phyloP scores from a whole-genome alignment of 2,888 invertebrate genomes.

The Tenthredo amoena region DNA sequence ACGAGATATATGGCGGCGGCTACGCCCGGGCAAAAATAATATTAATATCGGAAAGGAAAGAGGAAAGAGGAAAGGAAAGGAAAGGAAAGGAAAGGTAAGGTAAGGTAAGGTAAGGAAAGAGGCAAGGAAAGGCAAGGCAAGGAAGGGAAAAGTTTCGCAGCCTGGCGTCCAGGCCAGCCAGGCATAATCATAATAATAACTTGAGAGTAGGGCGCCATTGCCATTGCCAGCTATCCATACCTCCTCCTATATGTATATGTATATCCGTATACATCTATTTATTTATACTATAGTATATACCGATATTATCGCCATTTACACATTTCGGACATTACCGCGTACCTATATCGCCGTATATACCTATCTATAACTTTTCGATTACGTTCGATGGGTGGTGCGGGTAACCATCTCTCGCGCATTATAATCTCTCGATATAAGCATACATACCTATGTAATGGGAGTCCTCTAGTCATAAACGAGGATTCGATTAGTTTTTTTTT shows the following conservation, averaged over 20 bases:
- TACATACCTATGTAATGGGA: too few species aligned
- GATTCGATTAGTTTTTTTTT: too few species aligned
- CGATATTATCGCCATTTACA: slow-evolving; percentile 49
- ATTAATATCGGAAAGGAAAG: slow-evolving; percentile 78
- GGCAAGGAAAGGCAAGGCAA: slow-evolving; percentile 59
- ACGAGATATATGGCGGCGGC: slow-evolving; percentile 78
- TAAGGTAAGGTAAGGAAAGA: not conserved
- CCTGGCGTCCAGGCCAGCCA: slow-evolving; percentile 71
- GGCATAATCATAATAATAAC: slow-evolving; percentile 77
- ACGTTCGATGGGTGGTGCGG: slow-evolving; percentile 1
- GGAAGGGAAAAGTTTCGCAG: slow-evolving; percentile 76
- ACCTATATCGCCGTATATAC: slow-evolving; percentile 58
- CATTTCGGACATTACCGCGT: slow-evolving; percentile 18
- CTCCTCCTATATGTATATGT: not conserved
- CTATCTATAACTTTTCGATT: not conserved
- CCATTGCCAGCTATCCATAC: slow-evolving; percentile 70
- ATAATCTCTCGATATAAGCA: too few species aligned
- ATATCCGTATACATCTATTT: slow-evolving; percentile 36
- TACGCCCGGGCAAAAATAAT: slow-evolving; percentile 78
- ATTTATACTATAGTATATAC: slow-evolving; percentile 52
- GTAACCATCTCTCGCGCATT: too few species aligned
- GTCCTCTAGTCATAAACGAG: too few species aligned
- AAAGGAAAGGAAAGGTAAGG: not conserved
- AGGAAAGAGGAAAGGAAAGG: slow-evolving; percentile 65
- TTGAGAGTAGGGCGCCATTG: slow-evolving; percentile 74